Percentiles rank a stretch among this genome's conserved stretches.
These are phyloP conservation scores for Oreochromis aureus DNA, from an alignment of 2,113 vertebrate genomes.

Conservation along the genomic window DNA sequence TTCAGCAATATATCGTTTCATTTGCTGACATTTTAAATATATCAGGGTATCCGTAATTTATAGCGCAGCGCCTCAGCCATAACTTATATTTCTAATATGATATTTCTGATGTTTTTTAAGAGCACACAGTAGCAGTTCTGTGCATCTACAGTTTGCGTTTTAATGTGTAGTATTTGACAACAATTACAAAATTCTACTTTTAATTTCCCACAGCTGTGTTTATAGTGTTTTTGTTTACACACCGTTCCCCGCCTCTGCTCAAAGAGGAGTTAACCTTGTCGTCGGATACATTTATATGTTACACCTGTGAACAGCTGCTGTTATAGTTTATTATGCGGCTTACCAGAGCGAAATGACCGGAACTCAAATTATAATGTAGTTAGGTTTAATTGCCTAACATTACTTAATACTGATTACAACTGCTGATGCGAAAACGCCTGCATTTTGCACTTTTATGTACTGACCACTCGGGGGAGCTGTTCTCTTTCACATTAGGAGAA, in stretches of 20 bases:
- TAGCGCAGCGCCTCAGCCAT: not conserved
- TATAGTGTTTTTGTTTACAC: not conserved
- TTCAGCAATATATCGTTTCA: not conserved
- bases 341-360: not conserved
- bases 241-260: not conserved
- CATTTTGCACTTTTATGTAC: not conserved
- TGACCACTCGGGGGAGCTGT: conserved; percentile 15
- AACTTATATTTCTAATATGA: not conserved
- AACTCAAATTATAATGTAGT: not conserved
- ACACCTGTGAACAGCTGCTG: not conserved
- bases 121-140: not conserved
- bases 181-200: not conserved
- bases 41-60: not conserved
- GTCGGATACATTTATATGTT: not conserved
- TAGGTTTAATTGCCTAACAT: not conserved
- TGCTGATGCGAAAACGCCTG: not conserved
- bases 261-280: no score
- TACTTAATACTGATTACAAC: not conserved
- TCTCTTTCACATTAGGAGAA: not conserved
- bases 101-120: not conserved
- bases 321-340: not conserved
- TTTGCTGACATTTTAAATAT: not conserved
- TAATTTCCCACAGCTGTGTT: not conserved
- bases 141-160: not conserved
- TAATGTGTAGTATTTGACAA: not conserved